Conservation (phyloP, 2,113 vertebrate species). For the Centropristis striata region DNA sequence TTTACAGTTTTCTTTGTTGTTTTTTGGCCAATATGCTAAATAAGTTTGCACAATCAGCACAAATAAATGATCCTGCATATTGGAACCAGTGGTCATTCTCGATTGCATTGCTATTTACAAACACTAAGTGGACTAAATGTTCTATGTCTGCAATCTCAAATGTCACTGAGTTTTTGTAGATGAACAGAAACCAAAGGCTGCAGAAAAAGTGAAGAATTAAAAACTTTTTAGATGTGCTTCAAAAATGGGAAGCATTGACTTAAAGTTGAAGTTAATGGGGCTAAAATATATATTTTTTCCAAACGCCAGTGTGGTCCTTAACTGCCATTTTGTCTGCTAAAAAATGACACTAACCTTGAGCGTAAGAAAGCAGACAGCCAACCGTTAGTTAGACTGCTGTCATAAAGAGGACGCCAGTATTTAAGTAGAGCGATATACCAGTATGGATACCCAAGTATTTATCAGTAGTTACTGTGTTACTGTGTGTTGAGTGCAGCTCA, state of each 20-base stretch:
- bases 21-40: not conserved
- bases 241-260: too few relatives aligned
- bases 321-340: constrained; percentile 51
- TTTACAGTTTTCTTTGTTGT: accelerated
- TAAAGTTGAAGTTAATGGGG: constrained; percentile 21
- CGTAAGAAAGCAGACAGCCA: constrained; percentile 19
- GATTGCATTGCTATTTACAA: not conserved
- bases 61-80: not conserved
- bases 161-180: not conserved
- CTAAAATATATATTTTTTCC: not conserved
- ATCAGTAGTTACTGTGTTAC: constrained; percentile 55
- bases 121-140: not conserved
- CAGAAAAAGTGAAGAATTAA: not conserved
- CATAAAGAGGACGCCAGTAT: constrained; percentile 54
- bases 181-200: not conserved
- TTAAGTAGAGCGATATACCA: constrained; percentile 22
- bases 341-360: constrained; percentile 28
- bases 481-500: constrained; percentile 63
- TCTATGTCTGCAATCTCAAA: not conserved
- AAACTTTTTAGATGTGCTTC: too few relatives aligned
- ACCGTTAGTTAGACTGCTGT: constrained; percentile 18
- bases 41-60: too few relatives aligned
- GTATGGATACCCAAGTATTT: constrained; percentile 67
- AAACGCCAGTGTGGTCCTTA: constrained; percentile 29
- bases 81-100: not conserved